Evolutionary conservation across 2,888 invertebrate species (phyloP).

Genomic region (Acronicta alni): DNA sequence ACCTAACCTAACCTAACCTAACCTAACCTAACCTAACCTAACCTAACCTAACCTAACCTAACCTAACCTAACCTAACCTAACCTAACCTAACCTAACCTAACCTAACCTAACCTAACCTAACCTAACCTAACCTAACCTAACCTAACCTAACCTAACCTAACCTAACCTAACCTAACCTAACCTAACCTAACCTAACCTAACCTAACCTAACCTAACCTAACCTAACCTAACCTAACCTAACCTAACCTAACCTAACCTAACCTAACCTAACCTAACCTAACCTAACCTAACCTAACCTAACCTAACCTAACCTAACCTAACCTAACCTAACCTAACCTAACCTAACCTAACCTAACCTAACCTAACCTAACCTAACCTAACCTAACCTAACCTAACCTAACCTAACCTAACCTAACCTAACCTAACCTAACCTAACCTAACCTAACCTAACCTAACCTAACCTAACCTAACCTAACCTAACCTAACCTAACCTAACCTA

Average conservation of each 20-base stretch:
- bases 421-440: conserved; percentile 31
- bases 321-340: conserved; percentile 29
- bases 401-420: conserved; percentile 32
- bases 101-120: neutral
- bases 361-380: conserved; percentile 35
- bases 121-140: conserved; percentile 2
- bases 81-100: neutral
- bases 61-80: neutral
- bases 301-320: conserved; percentile 27
- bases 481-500: conserved; percentile 31
- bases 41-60: neutral
- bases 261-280: conserved; percentile 31
- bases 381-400: conserved; percentile 33
- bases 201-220: conserved; percentile 23
- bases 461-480: conserved; percentile 31
- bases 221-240: conserved; percentile 25
- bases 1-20: no score
- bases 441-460: conserved; percentile 32
- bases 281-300: conserved; percentile 31
- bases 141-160: conserved; percentile 2
- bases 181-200: conserved; percentile 23
- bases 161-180: conserved; percentile 21
- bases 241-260: conserved; percentile 15
- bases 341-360: conserved; percentile 31
- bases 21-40: neutral